Evolutionary conservation across 1,140 invertebrate species (phyloP), one percentile per base, ranked within the genome.

Genomic region (Melipona quadrifasciata): DNA sequence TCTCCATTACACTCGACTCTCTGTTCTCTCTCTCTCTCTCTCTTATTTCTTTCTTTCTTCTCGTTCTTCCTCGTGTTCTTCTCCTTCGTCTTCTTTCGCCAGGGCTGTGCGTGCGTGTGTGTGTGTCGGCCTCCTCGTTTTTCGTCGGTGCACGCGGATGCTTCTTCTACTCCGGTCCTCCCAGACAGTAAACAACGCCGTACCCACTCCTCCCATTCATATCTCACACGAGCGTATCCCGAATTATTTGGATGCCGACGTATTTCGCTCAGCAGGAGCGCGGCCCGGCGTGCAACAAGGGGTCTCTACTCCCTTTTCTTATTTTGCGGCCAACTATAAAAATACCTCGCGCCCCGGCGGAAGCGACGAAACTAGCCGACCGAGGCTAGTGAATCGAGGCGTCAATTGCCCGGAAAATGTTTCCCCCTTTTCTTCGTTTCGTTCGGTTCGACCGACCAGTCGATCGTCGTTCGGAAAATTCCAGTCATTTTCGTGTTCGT

Each of bases 181-280:
- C 90, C 90, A 91, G 90, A 92, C 91, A 84, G 90, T 92, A 92
- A 92, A 92, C 91, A 92, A 92, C 92, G 86, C 89, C 90, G 87
- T 90, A 77, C 86, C 87, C 80, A 72, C 78, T 86, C 79, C 88
- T 89, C 87, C 88, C 92, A 93, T 93, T 93, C 92, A 93, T 93
- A 89, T 91, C 90, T 87, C 82, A 76, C 82, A 74, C 83, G 80
- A 90, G 85, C 81, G 87, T 87, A 84, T 87, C 87, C 85, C 86
- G 84, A 88, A 90, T 91, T 90, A 90, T 91, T 90, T 87, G 84
- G 84, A 89, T 91, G 73, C 90, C 83, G 82, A 65, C 83, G 84
- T 80, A 86, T 81, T 71, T 70, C 78, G 65, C 73, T 53, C 77
- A 77, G 75, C 71, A 73, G 70, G 58, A 72, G 55, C 74, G 55